Percentiles rank a stretch among this genome's conserved stretches.
These are phyloP conservation scores for Phenacoccus solenopsis DNA, from an alignment of 1,140 invertebrate genomes.

Conservation along the genomic window DNA sequence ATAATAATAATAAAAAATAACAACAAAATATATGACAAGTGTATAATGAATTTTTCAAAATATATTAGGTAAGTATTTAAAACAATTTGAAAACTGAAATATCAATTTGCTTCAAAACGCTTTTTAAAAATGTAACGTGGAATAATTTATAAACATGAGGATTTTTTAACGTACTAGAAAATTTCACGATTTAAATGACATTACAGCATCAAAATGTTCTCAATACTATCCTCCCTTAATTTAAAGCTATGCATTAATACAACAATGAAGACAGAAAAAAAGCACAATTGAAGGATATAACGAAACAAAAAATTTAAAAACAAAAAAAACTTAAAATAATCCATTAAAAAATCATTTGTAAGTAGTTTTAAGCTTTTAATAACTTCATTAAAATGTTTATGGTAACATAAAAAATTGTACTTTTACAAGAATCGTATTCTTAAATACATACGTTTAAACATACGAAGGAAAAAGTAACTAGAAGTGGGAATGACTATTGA, in stretches of 20 bases:
- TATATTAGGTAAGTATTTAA: not conserved
- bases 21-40: not conserved
- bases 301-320: not conserved
- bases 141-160: too few relatives aligned
- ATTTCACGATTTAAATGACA: not conserved
- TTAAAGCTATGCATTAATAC: not conserved
- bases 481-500: not conserved
- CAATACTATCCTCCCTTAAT: not conserved
- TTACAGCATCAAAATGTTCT: not conserved
- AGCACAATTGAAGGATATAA: not conserved
- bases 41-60: not conserved
- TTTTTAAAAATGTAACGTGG: too few relatives aligned
- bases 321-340: not conserved
- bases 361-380: not conserved
- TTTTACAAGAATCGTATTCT: slow-evolving; percentile 8
- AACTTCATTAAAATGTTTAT: not conserved
- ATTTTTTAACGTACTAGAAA: too few relatives aligned
- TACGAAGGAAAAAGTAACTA: not conserved
- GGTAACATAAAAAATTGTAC: slow-evolving; percentile 12
- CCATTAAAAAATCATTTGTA: not conserved
- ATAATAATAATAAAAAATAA: not conserved
- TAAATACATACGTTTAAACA: not conserved
- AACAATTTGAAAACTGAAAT: not conserved
- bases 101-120: not conserved
- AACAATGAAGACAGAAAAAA: not conserved